Evolutionary conservation across 2,888 invertebrate species (phyloP), one percentile per base, ranked within the genome.

Genomic region (Bugula neritina): DNA sequence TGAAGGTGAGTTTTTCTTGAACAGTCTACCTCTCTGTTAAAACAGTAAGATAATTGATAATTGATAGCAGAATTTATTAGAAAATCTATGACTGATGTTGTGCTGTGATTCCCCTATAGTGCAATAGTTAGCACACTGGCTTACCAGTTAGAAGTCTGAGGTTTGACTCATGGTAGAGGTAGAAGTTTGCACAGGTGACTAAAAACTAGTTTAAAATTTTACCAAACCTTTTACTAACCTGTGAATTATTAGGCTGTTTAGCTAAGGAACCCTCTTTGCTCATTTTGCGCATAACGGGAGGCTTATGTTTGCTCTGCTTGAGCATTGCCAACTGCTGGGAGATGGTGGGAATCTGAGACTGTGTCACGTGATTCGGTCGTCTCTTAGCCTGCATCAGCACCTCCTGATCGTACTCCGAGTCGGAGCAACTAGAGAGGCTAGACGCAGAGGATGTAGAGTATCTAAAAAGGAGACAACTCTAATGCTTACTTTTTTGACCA

Each of bases 181-280:
- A n/a, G n/a, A n/a, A n/a, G n/a, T n/a, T n/a, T n/a, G n/a, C n/a
- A n/a, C n/a, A n/a, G n/a, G n/a, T n/a, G n/a, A n/a, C n/a, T n/a
- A n/a, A n/a, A n/a, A n/a, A n/a, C n/a, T n/a, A n/a, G n/a, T n/a
- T n/a, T n/a, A n/a, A n/a, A n/a, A n/a, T n/a, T n/a, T n/a, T n/a
- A n/a, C n/a, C n/a, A n/a, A n/a, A n/a, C n/a, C n/a, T n/a, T n/a
- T n/a, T n/a, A n/a, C n/a, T n/a, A n/a, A n/a, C n/a, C n/a, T n/a
- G n/a, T n/a, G n/a, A n/a, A n/a, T n/a, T n/a, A n/a, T n/a, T n/a
- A n/a, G n/a, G n/a, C n/a, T n/a, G n/a, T n/a, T n/a, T n/a, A n/a
- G n/a, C n/a, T n/a, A n/a, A n/a, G n/a, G n/a, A n/a, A n/a, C 25
- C 31, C 25, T 63, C 63, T 63, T 63, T 63, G n/a, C 63, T 63